Percentiles rank a stretch among this genome's conserved stretches.
These are phyloP conservation scores for Felis chaus DNA, from an alignment of 2,113 vertebrate genomes.

Conservation along the genomic window DNA sequence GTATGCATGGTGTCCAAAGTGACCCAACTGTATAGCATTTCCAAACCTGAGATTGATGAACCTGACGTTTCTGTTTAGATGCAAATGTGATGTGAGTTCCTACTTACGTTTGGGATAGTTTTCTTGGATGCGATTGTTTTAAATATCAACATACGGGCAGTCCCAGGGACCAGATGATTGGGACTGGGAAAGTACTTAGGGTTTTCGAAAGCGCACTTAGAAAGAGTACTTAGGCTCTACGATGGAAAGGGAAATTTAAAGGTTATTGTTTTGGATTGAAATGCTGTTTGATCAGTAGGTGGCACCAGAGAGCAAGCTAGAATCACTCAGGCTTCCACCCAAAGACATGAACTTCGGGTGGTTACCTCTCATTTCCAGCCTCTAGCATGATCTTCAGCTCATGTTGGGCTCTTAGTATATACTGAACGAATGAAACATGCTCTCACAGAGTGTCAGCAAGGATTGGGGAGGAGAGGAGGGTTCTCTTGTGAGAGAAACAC, in stretches of 20 bases:
- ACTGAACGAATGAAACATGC: background rate
- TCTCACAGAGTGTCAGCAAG: background rate
- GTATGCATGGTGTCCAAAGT: background rate
- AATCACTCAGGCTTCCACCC: accelerated
- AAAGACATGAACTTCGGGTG: accelerated
- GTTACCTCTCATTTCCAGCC: background rate
- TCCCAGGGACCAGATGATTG: no score
- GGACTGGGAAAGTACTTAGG: background rate
- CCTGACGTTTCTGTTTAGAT: background rate
- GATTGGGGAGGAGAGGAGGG: background rate
- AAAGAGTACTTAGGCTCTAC: no score
- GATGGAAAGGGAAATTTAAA: background rate
- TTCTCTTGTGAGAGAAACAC: background rate
- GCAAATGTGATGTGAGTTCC: background rate
- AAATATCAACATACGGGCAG: background rate
- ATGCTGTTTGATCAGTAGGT: conserved; percentile 76
- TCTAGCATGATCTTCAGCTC: background rate
- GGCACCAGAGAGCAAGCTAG: conserved; percentile 79
- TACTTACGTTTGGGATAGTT: background rate
- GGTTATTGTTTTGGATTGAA: background rate
- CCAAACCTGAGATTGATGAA: background rate
- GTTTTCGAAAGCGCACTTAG: background rate
- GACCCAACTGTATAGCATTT: background rate
- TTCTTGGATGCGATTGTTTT: background rate
- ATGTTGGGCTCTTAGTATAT: background rate